These are phyloP conservation scores for Xiphophorus couchianus DNA, from an alignment of 2,113 vertebrate genomes.

Conservation along the genomic window DNA sequence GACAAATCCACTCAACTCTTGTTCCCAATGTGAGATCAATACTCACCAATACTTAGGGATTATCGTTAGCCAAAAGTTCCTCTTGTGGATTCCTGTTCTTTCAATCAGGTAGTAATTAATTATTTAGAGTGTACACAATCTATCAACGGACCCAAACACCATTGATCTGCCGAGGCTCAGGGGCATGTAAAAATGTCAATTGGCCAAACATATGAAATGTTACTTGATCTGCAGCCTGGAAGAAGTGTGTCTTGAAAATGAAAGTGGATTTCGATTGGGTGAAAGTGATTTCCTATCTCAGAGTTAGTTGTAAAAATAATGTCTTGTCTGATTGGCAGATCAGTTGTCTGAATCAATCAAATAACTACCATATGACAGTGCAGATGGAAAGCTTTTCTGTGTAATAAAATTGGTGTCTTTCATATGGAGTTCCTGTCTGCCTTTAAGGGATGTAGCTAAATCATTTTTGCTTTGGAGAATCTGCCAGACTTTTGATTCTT, in stretches of 20 bases:
- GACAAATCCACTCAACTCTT: constrained; percentile 14
- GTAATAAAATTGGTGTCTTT: constrained; percentile 9
- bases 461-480: constrained; percentile 30
- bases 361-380: constrained; percentile 3
- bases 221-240: constrained; percentile 24
- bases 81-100: constrained; percentile 55
- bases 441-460: constrained; percentile 28
- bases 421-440: neutral
- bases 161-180: constrained; percentile 60
- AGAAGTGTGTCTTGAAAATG: constrained; percentile 22
- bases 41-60: constrained; percentile 59
- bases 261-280: constrained; percentile 39
- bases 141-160: constrained; percentile 62
- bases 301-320: constrained; percentile 40
- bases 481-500: constrained; percentile 28
- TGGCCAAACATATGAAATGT: constrained; percentile 59
- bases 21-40: constrained; percentile 55
- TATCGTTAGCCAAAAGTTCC: constrained; percentile 59
- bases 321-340: constrained; percentile 42
- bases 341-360: constrained; percentile 21
- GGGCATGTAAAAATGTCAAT: constrained; percentile 55
- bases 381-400: constrained; percentile 6
- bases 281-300: constrained; percentile 15
- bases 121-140: constrained; percentile 74
- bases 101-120: constrained; percentile 71